Conservation (phyloP, 2,113 vertebrate genomes). For the Bombycilla garrulus region DNA sequence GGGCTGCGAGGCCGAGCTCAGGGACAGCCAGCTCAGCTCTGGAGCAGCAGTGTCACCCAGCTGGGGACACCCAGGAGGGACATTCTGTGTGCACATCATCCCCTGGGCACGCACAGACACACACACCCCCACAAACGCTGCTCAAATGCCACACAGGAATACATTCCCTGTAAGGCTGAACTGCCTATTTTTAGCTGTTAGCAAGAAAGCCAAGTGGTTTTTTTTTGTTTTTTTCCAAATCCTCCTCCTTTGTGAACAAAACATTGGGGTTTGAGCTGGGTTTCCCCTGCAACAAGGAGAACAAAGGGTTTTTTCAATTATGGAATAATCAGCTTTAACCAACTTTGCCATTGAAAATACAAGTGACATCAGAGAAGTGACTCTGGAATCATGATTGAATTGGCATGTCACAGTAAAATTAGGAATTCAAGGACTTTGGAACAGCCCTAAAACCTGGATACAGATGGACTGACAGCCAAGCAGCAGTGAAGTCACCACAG, state of each 20-base stretch:
- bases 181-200: conserved; percentile 40
- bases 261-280: neutral
- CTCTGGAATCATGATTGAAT: neutral
- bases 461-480: neutral
- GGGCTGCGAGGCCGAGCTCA: neutral
- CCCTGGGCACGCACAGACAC: neutral
- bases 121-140: neutral
- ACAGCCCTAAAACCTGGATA: neutral
- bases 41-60: neutral
- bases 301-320: neutral
- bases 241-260: neutral
- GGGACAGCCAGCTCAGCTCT: neutral
- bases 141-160: conserved; percentile 2
- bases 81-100: neutral
- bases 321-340: neutral
- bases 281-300: neutral
- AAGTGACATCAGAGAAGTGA: neutral
- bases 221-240: conserved; percentile 5
- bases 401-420: neutral
- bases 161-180: conserved; percentile 9
- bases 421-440: conserved; percentile 4
- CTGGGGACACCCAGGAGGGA: neutral
- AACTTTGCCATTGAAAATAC: neutral
- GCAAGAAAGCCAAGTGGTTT: conserved; percentile 2
- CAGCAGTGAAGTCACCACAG: neutral